These are phyloP conservation scores for Branchellion lobata DNA, from an alignment of 2,888 invertebrate species.

Conservation along the genomic window DNA sequence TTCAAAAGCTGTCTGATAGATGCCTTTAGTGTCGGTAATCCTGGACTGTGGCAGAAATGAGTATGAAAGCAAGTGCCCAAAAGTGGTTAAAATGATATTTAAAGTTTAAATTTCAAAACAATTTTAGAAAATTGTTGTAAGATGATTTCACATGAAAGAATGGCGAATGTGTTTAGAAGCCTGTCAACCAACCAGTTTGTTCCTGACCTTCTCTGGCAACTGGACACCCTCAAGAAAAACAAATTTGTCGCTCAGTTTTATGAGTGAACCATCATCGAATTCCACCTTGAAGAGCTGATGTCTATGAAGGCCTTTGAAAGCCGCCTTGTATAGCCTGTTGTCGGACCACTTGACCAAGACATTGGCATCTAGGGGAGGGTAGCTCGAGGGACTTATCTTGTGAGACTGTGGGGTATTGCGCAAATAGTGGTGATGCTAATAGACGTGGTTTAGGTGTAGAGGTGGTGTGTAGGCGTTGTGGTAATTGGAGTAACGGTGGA, in stretches of 20 bases:
- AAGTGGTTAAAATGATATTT: too few species aligned
- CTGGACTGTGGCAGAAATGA: slow-evolving; percentile 60
- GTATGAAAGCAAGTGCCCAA: too few species aligned
- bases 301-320: slow-evolving; percentile 57
- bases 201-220: slow-evolving; percentile 67
- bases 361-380: slow-evolving; percentile 63
- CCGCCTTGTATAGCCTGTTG: slow-evolving; percentile 58
- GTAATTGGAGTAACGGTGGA: too few species aligned
- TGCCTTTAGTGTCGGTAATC: slow-evolving; percentile 57
- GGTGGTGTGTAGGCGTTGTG: too few species aligned
- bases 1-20: slow-evolving; percentile 55
- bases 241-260: slow-evolving; percentile 65
- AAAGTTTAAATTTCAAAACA: too few species aligned
- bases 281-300: slow-evolving; percentile 58
- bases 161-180: not conserved
- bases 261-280: slow-evolving; percentile 63
- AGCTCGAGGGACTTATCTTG: not conserved
- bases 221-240: slow-evolving; percentile 67
- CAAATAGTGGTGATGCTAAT: too few species aligned
- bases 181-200: slow-evolving; percentile 57
- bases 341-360: slow-evolving; percentile 68
- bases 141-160: too few species aligned
- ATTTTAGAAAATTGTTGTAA: too few species aligned
- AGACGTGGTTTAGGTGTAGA: too few species aligned
- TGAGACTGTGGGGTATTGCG: slow-evolving; percentile 5